Percentiles rank a stretch among this genome's conserved stretches.
Conservation (phyloP, 2,888 invertebrate genomes). For the Allygus modestus region DNA sequence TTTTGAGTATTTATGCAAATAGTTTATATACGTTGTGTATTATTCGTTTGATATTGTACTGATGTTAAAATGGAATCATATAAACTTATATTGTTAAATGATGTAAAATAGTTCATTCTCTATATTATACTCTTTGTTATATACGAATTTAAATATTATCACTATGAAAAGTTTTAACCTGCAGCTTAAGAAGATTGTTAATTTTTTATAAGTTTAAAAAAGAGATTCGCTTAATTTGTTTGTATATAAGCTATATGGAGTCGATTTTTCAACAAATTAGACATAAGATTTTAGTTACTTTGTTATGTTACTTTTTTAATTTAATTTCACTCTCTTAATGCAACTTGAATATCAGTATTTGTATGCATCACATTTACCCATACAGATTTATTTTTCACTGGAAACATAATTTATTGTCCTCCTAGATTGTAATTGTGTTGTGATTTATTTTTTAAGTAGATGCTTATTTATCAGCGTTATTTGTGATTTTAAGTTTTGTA, state of each 20-base stretch:
- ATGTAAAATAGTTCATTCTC: constrained; percentile 25
- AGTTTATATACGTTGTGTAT: constrained; percentile 3
- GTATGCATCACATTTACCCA: constrained; percentile 7
- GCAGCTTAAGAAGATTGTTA: constrained; percentile 21
- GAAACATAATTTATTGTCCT: constrained; percentile 33
- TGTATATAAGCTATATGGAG: constrained; percentile 8
- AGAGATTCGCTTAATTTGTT: constrained; percentile 3
- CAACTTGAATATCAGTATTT: neutral
- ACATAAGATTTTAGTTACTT: constrained; percentile 8
- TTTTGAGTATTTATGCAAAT: constrained; percentile 18
- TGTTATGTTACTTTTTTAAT: neutral
- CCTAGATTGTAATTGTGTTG: constrained; percentile 41
- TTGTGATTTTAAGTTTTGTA: constrained; percentile 47
- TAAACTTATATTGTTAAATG: constrained; percentile 21
- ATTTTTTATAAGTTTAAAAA: constrained; percentile 22
- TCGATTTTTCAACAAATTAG: neutral
- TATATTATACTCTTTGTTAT: constrained; percentile 27
- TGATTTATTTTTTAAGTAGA: constrained; percentile 42
- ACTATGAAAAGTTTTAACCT: neutral
- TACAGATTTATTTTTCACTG: neutral
- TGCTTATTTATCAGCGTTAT: constrained; percentile 44
- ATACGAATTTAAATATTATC: constrained; percentile 35
- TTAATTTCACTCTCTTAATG: neutral
- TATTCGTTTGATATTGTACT: constrained; percentile 5
- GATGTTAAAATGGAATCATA: constrained; percentile 9